Evolutionary conservation across 2,888 invertebrate species (phyloP), one percentile per base, ranked within the genome.

Genomic region (Cantharis flavilabris): DNA sequence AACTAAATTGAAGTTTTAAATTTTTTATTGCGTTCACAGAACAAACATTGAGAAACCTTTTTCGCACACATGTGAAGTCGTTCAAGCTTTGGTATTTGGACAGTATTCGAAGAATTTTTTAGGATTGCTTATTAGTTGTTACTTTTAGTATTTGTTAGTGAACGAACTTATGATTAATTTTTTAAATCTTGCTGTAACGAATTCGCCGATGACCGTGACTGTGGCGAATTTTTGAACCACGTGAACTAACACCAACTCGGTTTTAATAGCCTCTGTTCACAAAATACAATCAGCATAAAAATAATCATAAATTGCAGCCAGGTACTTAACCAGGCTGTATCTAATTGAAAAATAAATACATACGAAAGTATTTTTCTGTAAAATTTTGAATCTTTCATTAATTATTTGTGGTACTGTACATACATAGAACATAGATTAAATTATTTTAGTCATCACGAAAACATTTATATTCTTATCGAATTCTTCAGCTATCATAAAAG

Each of bases 211-310:
- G 82, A 79, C 82, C 82, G 81, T 80, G 80, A 80, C 82, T 76
- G 80, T 80, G 70, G 73, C 79, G 77, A 81, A 82, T 82, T 80
- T 76, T 76, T 77, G 77, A 77, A 80, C 77, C 76, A 78, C 81
- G 75, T 79, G 76, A 72, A 76, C 79, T 73, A 79, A 80, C 78
- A 76, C 78, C 76, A 78, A 76, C 78, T 74, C 76, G 77, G 76
- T 77, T 79, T 81, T 76, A 80, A 78, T 78, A 70, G 65, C 78
- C 72, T 64, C 76, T 78, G 78, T 78, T 78, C 75, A 72, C 81
- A 78, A 80, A 80, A 81, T 72, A 76, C 81, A 80, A 81, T 81
- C 76, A 81, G 76, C 81, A 78, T 81, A 80, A 81, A 80, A 80
- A 78, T 78, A 75, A 78, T 75, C 75, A 70, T 75, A 78, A 78